phyloP scores from a whole-genome alignment of 2,888 invertebrate species.

The Nineta flava region DNA sequence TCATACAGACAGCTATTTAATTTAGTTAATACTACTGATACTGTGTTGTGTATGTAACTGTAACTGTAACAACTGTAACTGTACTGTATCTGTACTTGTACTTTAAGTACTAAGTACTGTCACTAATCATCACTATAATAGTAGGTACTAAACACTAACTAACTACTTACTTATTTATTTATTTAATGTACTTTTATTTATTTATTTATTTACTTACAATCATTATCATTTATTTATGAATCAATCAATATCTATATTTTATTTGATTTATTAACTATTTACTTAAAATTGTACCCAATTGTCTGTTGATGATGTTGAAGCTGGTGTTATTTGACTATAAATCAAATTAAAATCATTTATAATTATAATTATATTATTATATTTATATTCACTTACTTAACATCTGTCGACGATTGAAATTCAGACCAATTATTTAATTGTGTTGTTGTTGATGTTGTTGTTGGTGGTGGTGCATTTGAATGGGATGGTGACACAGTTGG shows the following conservation, averaged over 20 bases:
- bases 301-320: background rate
- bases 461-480: slow-evolving; percentile 26
- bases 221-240: too few species aligned
- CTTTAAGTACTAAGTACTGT: too few species aligned
- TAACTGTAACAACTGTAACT: too few species aligned
- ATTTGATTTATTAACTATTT: background rate
- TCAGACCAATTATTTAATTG: background rate
- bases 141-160: too few species aligned
- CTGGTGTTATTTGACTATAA: background rate
- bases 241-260: background rate
- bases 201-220: too few species aligned
- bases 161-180: background rate
- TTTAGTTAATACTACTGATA: too few species aligned
- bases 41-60: too few species aligned
- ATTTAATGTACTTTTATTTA: too few species aligned
- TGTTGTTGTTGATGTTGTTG: slow-evolving; percentile 18
- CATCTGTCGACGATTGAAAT: background rate
- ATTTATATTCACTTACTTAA: background rate
- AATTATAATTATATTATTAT: background rate
- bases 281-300: slow-evolving; percentile 7
- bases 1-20: too few species aligned
- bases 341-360: background rate
- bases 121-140: too few species aligned
- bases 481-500: slow-evolving; percentile 56
- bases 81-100: too few species aligned